Conservation (phyloP, 2,797 vertebrate species). For the Crocodylus rhombifer region DNA sequence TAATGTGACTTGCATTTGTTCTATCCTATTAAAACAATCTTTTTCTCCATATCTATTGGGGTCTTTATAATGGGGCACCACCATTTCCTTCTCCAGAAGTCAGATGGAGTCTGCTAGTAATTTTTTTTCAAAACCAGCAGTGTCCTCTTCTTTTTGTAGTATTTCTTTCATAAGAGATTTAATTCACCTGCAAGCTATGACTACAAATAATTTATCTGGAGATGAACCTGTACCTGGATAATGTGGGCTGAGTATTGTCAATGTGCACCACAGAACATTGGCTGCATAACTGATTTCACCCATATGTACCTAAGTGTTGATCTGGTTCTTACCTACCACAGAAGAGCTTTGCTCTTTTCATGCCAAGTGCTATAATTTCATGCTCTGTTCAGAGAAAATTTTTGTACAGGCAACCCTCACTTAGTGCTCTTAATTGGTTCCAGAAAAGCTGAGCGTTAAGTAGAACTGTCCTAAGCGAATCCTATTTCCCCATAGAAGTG, state of each 20-base stretch:
- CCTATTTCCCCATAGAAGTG: no score
- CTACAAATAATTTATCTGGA: neutral
- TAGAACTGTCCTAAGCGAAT: no score
- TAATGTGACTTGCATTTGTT: neutral
- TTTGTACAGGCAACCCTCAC: neutral
- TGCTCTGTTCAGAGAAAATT: neutral
- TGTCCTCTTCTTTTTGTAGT: neutral
- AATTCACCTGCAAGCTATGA: neutral
- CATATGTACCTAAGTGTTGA: neutral
- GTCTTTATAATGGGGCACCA: neutral
- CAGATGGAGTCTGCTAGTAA: neutral
- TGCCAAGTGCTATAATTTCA: neutral
- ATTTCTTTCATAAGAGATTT: neutral
- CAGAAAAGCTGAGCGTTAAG: no score
- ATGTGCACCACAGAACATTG: neutral
- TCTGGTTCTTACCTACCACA: neutral
- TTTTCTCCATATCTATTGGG: neutral
- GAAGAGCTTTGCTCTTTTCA: neutral
- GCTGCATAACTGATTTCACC: slow-evolving; percentile 14
- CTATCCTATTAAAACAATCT: neutral
- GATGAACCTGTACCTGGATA: neutral
- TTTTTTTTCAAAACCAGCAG: neutral
- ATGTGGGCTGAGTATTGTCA: neutral
- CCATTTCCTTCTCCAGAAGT: neutral
- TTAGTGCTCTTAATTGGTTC: no score